phyloP scores from a whole-genome alignment of 2,113 vertebrate species.

The Pelobates fuscus region DNA sequence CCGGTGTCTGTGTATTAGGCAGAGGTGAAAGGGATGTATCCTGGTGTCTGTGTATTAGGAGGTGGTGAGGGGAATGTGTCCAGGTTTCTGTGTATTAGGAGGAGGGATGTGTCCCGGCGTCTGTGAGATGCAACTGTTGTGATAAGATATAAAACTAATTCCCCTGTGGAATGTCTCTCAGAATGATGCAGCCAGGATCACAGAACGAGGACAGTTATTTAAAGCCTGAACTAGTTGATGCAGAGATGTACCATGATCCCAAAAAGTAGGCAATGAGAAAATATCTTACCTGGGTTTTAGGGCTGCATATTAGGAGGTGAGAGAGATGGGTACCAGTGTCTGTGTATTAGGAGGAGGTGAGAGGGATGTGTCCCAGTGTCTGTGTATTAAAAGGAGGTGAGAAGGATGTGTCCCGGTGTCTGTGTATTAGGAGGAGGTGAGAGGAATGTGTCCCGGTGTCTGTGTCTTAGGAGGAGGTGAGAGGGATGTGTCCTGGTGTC shows the following conservation, averaged over 20 bases:
- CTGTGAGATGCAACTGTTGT: background rate
- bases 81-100: too few relatives aligned
- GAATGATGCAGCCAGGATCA: slow-evolving; percentile 22
- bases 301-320: background rate
- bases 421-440: too few relatives aligned
- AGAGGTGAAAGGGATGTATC: background rate
- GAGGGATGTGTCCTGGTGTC: too few relatives aligned
- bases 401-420: too few relatives aligned
- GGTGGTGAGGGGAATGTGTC: too few relatives aligned
- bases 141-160: slow-evolving; percentile 16
- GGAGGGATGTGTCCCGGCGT: too few relatives aligned
- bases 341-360: too few relatives aligned
- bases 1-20: slow-evolving; percentile 1
- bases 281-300: background rate
- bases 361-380: too few relatives aligned
- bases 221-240: slow-evolving; percentile 43
- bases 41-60: background rate
- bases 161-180: slow-evolving; percentile 33
- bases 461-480: too few relatives aligned
- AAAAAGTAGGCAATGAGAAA: background rate
- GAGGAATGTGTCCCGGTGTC: too few relatives aligned
- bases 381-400: too few relatives aligned
- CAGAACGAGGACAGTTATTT: slow-evolving; percentile 46
- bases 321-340: too few relatives aligned
- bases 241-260: background rate